Evolutionary conservation across 2,888 invertebrate genomes (phyloP).

Genomic region (Eupithecia inturbata): DNA sequence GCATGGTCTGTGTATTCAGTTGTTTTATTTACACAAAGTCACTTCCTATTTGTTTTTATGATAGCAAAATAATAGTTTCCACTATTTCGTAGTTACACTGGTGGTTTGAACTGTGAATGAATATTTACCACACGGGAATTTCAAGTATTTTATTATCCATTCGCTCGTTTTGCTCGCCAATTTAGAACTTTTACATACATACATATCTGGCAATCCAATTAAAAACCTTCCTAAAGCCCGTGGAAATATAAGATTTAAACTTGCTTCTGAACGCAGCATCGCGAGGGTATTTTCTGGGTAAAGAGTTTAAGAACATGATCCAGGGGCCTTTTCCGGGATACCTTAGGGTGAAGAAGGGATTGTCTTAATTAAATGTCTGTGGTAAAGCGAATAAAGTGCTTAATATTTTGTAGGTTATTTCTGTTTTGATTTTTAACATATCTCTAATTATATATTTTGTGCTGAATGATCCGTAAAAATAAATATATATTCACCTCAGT

Average conservation of each 20-base stretch:
- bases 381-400: too few relatives aligned
- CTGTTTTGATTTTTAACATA: too few relatives aligned
- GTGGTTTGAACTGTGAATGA: neutral
- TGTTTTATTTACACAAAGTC: neutral
- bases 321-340: too few relatives aligned
- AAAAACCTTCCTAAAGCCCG: slow-evolving; percentile 6
- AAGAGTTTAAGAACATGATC: neutral
- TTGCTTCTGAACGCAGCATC: neutral
- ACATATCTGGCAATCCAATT: too few relatives aligned
- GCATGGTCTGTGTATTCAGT: neutral
- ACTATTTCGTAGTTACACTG: neutral
- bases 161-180: neutral
- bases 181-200: slow-evolving; percentile 6
- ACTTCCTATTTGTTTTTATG: neutral
- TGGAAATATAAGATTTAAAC: too few relatives aligned
- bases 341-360: too few relatives aligned
- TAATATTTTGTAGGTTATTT: too few relatives aligned
- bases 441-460: too few relatives aligned
- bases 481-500: too few relatives aligned
- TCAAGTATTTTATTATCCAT: neutral
- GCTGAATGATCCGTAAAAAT: too few relatives aligned
- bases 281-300: neutral
- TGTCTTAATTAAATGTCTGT: too few relatives aligned
- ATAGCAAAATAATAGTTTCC: neutral
- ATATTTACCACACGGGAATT: neutral